Evolutionary conservation across 1,140 invertebrate species (phyloP), one percentile per base, ranked within the genome.

Genomic region (Reticulitermes speratus): DNA sequence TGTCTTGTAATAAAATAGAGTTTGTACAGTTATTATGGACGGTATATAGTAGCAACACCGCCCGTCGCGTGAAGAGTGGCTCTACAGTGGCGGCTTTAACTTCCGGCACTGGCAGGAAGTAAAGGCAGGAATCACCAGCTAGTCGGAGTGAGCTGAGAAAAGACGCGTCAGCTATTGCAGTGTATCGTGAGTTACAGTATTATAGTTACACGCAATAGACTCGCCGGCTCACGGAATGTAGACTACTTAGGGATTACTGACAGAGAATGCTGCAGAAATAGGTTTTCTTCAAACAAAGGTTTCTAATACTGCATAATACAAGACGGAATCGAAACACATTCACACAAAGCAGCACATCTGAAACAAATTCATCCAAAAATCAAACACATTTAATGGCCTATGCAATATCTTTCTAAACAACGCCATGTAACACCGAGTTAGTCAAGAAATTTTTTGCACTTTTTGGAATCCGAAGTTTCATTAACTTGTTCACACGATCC

Each of bases 171-270:
- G 65, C 65, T 14, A 75, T 30, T 38, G n/a, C 25, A 9, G 7
- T 75, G 65, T 75, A 75, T 75, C 25, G 65, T 75, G 65, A 75
- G 65, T 75, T 75, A 75, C n/a, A 75, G n/a, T 16, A 65, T 23
- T 65, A 65, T 65, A 8, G 1, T 65, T 65, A 75, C 65, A 75
- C n/a, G 65, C 65, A 75, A 75, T 75, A 75, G n/a, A 75, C 65
- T 75, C 25, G 7, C 65, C 16, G 59, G 21, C 59, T 65, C 59
- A 65, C 59, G 21, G 59, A 65, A 65, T 65, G 19, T 48, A 9
- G 11, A 48, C 48, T 38, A 38, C 38, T 38, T 38, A 48, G 48
- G 0, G 12, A 12, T 16, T 65, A 5, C 16, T 19, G 59, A 65
- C 8, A 65, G 59, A 65, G 16, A 69, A 69, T 3, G 65, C n/a